A percentile compares a stretch with the other conserved stretches of the same genome.
phyloP scores from a whole-genome alignment of 2,113 vertebrate species.

The Eublepharis macularius region DNA sequence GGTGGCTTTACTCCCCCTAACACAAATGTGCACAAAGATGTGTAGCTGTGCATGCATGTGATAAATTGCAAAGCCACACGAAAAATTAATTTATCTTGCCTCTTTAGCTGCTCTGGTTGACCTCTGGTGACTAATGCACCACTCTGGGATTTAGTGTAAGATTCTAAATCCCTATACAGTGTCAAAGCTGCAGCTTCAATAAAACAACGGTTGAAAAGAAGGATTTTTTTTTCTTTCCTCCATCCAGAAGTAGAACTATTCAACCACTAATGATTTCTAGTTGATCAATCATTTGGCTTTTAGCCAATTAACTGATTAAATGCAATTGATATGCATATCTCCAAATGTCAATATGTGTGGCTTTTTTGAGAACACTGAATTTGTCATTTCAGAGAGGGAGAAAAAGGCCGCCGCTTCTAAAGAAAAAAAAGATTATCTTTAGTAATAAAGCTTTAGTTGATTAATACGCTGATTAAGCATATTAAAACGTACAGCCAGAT shows the following conservation, averaged over 20 bases:
- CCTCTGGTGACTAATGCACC: slow-evolving; percentile 1
- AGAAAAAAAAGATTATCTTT: background rate
- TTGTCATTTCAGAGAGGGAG: background rate
- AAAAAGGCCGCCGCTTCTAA: background rate
- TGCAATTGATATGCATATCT: background rate
- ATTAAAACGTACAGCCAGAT: background rate
- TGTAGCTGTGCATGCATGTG: background rate
- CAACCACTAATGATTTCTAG: background rate
- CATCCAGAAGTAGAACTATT: background rate
- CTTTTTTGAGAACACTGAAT: background rate
- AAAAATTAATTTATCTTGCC: slow-evolving; percentile 9
- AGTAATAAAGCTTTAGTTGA: background rate
- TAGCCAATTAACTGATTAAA: background rate
- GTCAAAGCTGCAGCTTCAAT: background rate
- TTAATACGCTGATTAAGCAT: background rate
- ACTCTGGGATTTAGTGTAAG: background rate
- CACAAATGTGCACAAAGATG: background rate
- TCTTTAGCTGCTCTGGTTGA: background rate
- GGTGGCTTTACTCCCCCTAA: background rate
- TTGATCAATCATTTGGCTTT: background rate
- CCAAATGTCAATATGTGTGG: background rate
- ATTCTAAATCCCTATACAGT: background rate
- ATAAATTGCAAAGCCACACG: slow-evolving; percentile 2
- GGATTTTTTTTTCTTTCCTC: background rate
- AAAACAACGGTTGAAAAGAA: slow-evolving; percentile 3